A percentile compares a stretch with the other conserved stretches of the same genome.
These are phyloP conservation scores for Madoqua kirkii DNA, from an alignment of 2,113 vertebrate species.

Conservation along the genomic window DNA sequence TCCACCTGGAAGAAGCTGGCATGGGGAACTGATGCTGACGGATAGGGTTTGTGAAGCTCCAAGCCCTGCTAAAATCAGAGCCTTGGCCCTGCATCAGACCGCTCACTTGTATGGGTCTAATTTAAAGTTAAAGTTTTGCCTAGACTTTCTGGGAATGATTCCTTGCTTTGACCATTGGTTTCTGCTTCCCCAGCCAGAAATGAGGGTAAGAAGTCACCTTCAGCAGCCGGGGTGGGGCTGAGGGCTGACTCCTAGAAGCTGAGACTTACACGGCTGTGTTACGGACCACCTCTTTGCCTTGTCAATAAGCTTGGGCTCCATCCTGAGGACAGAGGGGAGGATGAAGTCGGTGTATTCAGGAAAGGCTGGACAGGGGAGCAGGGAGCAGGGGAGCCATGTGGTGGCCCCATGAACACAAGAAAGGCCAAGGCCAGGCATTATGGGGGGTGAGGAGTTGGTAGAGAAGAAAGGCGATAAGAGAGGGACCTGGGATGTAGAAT, in stretches of 20 bases:
- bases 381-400: background rate
- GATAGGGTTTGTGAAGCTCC: background rate
- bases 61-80: background rate
- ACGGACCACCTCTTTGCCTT: background rate
- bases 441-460: accelerated
- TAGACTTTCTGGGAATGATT: background rate
- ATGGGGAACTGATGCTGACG: background rate
- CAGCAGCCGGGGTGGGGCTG: background rate
- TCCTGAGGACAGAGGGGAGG: background rate
- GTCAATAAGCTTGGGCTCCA: background rate
- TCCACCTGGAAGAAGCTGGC: background rate
- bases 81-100: background rate
- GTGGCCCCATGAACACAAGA: background rate
- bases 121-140: background rate
- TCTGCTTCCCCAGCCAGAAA: background rate
- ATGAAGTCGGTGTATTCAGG: background rate
- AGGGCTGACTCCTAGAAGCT: background rate
- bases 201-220: background rate
- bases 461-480: background rate
- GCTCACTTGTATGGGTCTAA: background rate
- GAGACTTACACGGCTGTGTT: background rate
- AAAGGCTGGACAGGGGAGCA: background rate
- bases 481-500: background rate
- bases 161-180: background rate
- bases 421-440: background rate